Percentiles rank a stretch among this genome's conserved stretches.
phyloP scores from a whole-genome alignment of 2,888 invertebrate species.

The Carpatolechia fugitivella region DNA sequence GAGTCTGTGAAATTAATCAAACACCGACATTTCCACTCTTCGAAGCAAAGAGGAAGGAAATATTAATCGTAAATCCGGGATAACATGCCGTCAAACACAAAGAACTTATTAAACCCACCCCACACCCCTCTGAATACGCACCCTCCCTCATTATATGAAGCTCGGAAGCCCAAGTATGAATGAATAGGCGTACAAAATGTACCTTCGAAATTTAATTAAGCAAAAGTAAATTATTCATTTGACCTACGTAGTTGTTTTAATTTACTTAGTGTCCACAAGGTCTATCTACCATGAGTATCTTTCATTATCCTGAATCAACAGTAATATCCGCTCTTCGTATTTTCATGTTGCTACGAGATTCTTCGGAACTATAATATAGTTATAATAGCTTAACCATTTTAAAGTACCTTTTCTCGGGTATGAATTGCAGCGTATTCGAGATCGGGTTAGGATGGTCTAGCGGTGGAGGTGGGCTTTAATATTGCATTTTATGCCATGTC shows the following conservation, averaged over 20 bases:
- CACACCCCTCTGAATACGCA: neutral
- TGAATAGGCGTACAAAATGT: too few relatives aligned
- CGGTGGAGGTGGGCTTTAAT: neutral
- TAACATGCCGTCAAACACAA: conserved; percentile 20
- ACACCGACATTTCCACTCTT: conserved; percentile 19
- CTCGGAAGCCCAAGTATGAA: too few relatives aligned
- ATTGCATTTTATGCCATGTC: neutral
- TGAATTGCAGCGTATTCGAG: neutral
- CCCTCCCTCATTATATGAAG: too few relatives aligned
- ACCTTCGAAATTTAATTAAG: neutral
- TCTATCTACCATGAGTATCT: neutral
- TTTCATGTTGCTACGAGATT: neutral
- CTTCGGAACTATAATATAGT: neutral
- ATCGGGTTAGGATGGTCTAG: neutral
- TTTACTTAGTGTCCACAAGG: neutral
- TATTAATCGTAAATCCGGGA: conserved; percentile 31
- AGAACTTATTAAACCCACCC: conserved; percentile 11
- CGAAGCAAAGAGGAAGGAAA: conserved; percentile 18
- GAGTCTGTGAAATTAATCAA: conserved; percentile 32
- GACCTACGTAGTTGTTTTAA: neutral
- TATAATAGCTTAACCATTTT: neutral
- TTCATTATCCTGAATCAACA: neutral
- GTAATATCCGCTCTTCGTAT: neutral
- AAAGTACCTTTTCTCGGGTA: neutral
- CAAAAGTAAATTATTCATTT: neutral